A percentile compares a stretch with the other conserved stretches of the same genome.
phyloP scores from a whole-genome alignment of 2,888 invertebrate species.

The Neocrepidodera transversa region DNA sequence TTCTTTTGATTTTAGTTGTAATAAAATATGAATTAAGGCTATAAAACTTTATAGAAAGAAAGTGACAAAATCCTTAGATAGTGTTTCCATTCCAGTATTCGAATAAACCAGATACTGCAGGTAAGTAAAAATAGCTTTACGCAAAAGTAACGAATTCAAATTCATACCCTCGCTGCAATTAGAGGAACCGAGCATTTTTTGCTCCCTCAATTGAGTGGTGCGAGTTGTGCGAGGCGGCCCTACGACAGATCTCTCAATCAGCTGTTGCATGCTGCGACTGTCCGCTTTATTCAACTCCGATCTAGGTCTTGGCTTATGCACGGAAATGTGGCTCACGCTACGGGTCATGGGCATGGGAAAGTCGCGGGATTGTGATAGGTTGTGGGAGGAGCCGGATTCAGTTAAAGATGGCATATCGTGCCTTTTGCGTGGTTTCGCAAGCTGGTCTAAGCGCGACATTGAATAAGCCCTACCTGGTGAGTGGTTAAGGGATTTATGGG shows the following conservation, averaged over 20 bases:
- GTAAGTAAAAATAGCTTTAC: too few species aligned
- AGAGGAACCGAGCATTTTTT: slow-evolving; percentile 55
- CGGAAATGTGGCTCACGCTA: slow-evolving; percentile 75
- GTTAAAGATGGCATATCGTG: slow-evolving; percentile 58
- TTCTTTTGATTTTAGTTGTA: too few species aligned
- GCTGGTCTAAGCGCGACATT: slow-evolving; percentile 90
- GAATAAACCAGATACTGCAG: too few species aligned
- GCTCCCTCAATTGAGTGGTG: slow-evolving; percentile 59
- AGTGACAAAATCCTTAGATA: too few species aligned
- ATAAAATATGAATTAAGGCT: too few species aligned
- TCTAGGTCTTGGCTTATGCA: slow-evolving; percentile 60
- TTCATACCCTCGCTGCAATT: slow-evolving; percentile 58
- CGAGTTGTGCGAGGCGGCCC: slow-evolving; percentile 57
- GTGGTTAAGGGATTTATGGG: slow-evolving; percentile 60
- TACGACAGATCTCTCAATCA: slow-evolving; percentile 52
- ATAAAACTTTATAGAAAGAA: too few species aligned
- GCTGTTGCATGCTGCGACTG: slow-evolving; percentile 60
- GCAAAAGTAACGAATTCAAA: too few species aligned
- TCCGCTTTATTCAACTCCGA: slow-evolving; percentile 57
- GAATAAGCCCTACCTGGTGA: slow-evolving; percentile 88
- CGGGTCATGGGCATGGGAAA: slow-evolving; percentile 69
- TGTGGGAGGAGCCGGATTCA: slow-evolving; percentile 53
- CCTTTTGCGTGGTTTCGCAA: slow-evolving; percentile 73
- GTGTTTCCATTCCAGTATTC: too few species aligned
- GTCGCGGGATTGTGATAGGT: slow-evolving; percentile 52